phyloP scores from a whole-genome alignment of 2,888 invertebrate species.

The Polietes domitor region DNA sequence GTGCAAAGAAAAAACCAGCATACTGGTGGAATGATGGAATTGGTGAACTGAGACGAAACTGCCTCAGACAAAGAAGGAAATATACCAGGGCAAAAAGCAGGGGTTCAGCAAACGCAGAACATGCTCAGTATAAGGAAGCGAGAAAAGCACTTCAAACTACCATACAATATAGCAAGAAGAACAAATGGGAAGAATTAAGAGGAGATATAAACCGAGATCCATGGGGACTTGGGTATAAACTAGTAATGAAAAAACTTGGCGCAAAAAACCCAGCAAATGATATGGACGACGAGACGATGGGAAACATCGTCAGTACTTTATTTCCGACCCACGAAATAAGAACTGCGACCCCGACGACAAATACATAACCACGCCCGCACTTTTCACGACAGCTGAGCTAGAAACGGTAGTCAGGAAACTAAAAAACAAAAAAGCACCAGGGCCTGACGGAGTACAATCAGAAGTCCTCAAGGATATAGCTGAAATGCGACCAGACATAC shows the following conservation, averaged over 20 bases:
- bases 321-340: not conserved
- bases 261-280: not conserved
- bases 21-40: not conserved
- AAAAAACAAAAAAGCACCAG: conserved; percentile 27
- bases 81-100: not conserved
- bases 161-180: not conserved
- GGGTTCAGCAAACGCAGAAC: not conserved
- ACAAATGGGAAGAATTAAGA: not conserved
- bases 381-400: not conserved
- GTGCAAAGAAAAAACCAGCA: not conserved
- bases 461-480: conserved; percentile 9
- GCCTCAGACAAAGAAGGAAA: not conserved
- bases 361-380: not conserved
- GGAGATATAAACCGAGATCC: not conserved
- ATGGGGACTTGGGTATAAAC: conserved; percentile 25
- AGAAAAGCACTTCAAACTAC: not conserved
- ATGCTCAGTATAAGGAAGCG: not conserved
- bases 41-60: not conserved
- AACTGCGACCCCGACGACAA: not conserved
- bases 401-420: not conserved
- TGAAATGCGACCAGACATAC: not conserved
- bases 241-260: conserved; percentile 14
- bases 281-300: not conserved
- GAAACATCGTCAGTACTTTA: conserved; percentile 6
- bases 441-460: conserved; percentile 24